A percentile compares a stretch with the other conserved stretches of the same genome.
These are phyloP conservation scores for Drosophila histrio DNA, from an alignment of 2,888 invertebrate genomes.

Conservation along the genomic window DNA sequence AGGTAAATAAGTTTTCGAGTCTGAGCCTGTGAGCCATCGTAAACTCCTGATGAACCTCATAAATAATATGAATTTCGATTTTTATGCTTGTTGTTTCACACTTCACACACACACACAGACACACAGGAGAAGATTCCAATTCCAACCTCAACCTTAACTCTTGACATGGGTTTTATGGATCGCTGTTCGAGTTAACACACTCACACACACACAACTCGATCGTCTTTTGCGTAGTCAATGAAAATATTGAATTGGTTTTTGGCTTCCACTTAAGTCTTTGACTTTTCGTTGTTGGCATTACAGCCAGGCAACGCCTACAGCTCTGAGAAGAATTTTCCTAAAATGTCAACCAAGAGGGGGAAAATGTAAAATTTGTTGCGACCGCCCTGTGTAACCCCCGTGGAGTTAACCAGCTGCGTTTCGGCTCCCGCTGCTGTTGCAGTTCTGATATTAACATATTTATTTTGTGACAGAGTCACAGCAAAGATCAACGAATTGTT, in stretches of 20 bases:
- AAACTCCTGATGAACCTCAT: constrained; percentile 82
- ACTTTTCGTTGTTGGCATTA: constrained; percentile 20
- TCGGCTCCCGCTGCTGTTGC: constrained; percentile 12
- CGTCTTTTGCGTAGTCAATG: constrained; percentile 58
- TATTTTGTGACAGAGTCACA: constrained; percentile 40
- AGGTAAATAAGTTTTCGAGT: constrained; percentile 57
- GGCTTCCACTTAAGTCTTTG: constrained; percentile 19
- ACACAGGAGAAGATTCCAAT: constrained; percentile 4
- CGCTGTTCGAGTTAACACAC: constrained; percentile 52
- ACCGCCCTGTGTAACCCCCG: constrained; percentile 35
- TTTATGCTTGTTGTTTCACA: constrained; percentile 74
- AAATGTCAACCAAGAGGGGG: constrained; percentile 50
- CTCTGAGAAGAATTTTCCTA: constrained; percentile 43
- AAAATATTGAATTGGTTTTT: constrained; percentile 59
- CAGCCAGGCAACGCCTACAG: constrained; percentile 51
- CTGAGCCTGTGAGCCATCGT: constrained; percentile 58
- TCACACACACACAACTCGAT: constrained; percentile 37
- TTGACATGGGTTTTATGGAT: constrained; percentile 22
- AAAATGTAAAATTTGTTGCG: constrained; percentile 45
- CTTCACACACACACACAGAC: constrained; percentile 45
- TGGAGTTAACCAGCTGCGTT: constrained; percentile 37
- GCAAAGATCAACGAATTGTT: constrained; percentile 31
- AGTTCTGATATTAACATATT: constrained; percentile 42
- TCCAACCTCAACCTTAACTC: constrained; percentile 12
- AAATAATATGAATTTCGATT: constrained; percentile 81